Base-by-base conservation (phyloP, 2,113 vertebrate genomes). In the Blennius ocellaris region DNA sequence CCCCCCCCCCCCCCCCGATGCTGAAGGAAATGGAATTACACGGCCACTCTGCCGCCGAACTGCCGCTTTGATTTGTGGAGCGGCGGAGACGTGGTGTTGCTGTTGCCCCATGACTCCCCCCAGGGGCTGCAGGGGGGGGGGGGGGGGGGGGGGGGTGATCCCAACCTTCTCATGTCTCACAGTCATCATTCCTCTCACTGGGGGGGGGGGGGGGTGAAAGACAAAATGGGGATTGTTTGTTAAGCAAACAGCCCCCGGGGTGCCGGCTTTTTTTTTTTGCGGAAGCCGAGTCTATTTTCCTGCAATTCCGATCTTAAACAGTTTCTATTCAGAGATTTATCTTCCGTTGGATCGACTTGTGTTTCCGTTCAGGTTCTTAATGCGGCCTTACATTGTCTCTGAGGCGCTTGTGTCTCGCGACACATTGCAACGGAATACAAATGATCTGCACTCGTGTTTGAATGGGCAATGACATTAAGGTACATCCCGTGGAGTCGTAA, bases 381-480 rank as follows among this genome's bases (percentile, higher is more conserved):
- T 80, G 10, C 39, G 69, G 21, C 21, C 21, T 30, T 55, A 48
- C 70, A 81, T 65, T 80, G 78, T 57, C 65, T 67, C 69, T 56
- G 45, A 70, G 61, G 47, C 66, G 65, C 60, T 62, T 80, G 44
- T 81, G 73, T 82, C 67, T 58, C 71, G 68, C 14, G 86, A 74
- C 17, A 11, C 65, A 56, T 78, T 74, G 66, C 65, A 71, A 60
- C 36, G 70, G 76, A 83, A 82, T 73, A 48, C 51, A 62, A 80
- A 80, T 87, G 76, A 82, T 43, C 16, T 54, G 50, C 52, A 57
- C 69, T 55, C 66, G 73, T 73, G 62, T 73, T 60, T 55, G 45
- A 55, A 73, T 63, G 38, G 37, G 39, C 81, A 80, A 88, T 80
- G 80, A 79, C 66, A 78, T 87, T 67, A 87, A 76, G 76, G 60